Percentiles rank a stretch among this genome's conserved stretches.
Evolutionary conservation across 2,113 vertebrate genomes (phyloP).

Genomic region (Pachyramphus minor): DNA sequence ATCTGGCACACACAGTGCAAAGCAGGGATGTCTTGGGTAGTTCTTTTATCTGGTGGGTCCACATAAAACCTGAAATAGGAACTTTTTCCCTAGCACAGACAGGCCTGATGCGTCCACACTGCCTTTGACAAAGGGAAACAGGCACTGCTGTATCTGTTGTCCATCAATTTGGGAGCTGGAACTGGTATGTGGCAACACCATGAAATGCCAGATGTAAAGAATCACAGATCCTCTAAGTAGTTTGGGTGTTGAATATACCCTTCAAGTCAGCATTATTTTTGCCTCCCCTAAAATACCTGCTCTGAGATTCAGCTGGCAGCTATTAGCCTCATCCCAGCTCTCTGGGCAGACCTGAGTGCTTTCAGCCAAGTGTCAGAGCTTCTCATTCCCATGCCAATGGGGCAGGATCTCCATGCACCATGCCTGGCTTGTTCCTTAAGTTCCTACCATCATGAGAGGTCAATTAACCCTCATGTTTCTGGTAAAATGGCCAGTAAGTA

Average conservation of each 20-base stretch:
- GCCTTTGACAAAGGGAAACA: not conserved
- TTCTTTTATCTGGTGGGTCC: not conserved
- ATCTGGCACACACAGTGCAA: rapidly evolving
- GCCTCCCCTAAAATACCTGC: not conserved
- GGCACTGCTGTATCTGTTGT: not conserved
- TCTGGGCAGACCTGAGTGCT: not conserved
- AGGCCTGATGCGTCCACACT: not conserved
- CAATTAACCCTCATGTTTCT: not conserved
- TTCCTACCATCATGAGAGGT: not conserved
- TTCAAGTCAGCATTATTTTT: not conserved
- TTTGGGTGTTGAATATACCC: not conserved
- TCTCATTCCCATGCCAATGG: not conserved
- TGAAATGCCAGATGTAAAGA: not conserved
- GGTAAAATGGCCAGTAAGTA: not conserved
- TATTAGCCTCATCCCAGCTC: not conserved
- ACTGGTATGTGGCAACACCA: not conserved
- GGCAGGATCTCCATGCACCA: not conserved
- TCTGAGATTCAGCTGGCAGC: not conserved
- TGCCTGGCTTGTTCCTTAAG: not conserved
- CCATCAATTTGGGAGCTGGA: not conserved
- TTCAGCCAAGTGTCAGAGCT: not conserved
- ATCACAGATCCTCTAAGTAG: not conserved
- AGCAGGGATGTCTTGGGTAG: not conserved
- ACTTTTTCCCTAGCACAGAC: not conserved
- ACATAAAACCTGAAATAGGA: not conserved